These are phyloP conservation scores for Anas platyrhynchos DNA, from an alignment of 2,113 vertebrate species.

Conservation along the genomic window DNA sequence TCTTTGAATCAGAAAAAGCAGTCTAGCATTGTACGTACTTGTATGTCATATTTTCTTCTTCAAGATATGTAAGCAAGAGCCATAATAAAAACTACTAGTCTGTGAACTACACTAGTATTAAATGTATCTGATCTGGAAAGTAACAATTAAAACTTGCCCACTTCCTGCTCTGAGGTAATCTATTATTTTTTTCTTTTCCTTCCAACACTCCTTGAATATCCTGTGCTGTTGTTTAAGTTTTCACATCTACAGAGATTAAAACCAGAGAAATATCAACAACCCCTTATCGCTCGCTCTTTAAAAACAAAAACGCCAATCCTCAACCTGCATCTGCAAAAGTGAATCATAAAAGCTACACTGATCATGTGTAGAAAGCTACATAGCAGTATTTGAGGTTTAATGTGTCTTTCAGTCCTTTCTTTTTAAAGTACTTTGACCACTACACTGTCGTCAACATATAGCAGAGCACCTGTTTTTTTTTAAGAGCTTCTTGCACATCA, in stretches of 20 bases:
- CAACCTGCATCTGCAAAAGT: fast-evolving
- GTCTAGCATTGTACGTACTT: not conserved
- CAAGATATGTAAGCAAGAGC: not conserved
- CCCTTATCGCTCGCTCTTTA: too few species aligned
- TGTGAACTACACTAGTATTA: not conserved
- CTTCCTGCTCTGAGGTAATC: not conserved
- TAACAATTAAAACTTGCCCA: not conserved
- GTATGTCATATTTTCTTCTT: not conserved
- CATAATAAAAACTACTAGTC: not conserved
- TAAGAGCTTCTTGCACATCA: conserved; percentile 89
- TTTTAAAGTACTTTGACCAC: not conserved
- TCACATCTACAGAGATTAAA: not conserved
- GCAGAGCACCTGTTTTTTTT: conserved; percentile 91
- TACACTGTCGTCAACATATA: not conserved
- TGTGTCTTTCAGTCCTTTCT: not conserved
- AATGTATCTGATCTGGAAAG: not conserved
- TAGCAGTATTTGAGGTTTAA: not conserved
- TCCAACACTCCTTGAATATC: not conserved
- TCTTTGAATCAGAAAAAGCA: not conserved
- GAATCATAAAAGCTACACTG: not conserved
- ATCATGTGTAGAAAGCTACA: not conserved
- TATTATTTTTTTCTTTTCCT: not conserved
- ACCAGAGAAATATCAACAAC: not conserved
- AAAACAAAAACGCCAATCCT: not conserved
- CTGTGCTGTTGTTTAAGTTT: not conserved